Conservation (phyloP, 2,797 vertebrate genomes). For the Leptodactylus fallax region DNA sequence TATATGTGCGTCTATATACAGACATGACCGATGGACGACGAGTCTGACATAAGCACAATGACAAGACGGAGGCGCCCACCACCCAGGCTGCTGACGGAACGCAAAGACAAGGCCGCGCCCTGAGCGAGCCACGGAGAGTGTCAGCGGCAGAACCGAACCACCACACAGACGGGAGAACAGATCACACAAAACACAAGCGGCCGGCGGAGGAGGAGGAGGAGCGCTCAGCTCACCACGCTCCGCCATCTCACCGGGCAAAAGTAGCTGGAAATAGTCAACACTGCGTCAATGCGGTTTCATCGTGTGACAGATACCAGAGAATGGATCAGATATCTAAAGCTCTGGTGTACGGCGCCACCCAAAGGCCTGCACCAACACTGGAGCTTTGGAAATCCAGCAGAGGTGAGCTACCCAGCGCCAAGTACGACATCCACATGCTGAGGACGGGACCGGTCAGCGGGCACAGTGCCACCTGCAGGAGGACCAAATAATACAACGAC, state of each 20-base stretch:
- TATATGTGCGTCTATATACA: conserved; percentile 14
- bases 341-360: neutral
- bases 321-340: no score
- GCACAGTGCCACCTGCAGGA: no score
- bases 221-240: neutral
- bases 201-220: neutral
- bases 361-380: neutral
- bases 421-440: neutral
- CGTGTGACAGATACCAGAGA: neutral
- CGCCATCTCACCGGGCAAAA: neutral
- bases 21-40: neutral
- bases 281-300: no score
- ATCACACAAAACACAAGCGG: neutral
- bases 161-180: conserved; percentile 6
- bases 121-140: neutral
- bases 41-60: neutral
- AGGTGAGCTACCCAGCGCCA: conserved; percentile 1
- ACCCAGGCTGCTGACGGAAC: no score
- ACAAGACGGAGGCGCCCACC: neutral
- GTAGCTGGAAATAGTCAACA: neutral
- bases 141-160: neutral
- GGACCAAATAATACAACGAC: no score
- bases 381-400: neutral
- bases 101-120: neutral
- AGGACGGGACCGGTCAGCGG: no score